Evolutionary conservation across 2,113 vertebrate species (phyloP), one percentile per base, ranked within the genome.

Genomic region (Saguinus imperator): DNA sequence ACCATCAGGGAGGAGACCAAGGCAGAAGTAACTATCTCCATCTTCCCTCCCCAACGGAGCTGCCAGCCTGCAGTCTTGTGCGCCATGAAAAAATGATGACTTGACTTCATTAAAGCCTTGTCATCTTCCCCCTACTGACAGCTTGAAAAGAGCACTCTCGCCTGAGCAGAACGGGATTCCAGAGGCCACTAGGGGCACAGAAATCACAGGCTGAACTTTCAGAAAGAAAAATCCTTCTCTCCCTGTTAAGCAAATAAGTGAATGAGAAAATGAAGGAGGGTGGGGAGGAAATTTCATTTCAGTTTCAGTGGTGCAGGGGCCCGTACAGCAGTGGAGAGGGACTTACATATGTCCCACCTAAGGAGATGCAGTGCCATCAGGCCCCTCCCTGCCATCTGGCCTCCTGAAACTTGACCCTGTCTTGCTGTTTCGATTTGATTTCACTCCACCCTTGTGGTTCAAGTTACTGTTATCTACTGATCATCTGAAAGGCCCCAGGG

Each of bases 41-140:
- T 17, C 50, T 64, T 87, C 70, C 55, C 87, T 93, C 64, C 89
- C 57, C 45, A 72, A 83, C 5, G 0, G 52, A 87, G 94, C 79
- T 2, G 40, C 61, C 0, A 21, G 83, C 70, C 40, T 43, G 40
- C 70, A 91, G 96, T 89, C 79, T 81, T 3, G 1, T 66, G 66
- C 23, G 5, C 55, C 91, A 91, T 94, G 96, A 95, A 97, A 96
- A 97, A 97, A 95, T 95, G 96, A 97, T 95, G 96, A 97, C 95
- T 94, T 94, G 94, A 97, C 96, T 96, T 97, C 96, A 96, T 98
- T 96, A 97, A 87, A 95, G 86, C 45, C 94, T 96, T 94, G 96
- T 97, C 96, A 94, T 97, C 96, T 95, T 94, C 35, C 37, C 76
- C 50, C 81, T 61, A 61, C 90, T 95, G 96, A 97, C 94, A 94